Base-by-base conservation (phyloP, 2,113 vertebrate genomes). In the Saccopteryx leptura region DNA sequence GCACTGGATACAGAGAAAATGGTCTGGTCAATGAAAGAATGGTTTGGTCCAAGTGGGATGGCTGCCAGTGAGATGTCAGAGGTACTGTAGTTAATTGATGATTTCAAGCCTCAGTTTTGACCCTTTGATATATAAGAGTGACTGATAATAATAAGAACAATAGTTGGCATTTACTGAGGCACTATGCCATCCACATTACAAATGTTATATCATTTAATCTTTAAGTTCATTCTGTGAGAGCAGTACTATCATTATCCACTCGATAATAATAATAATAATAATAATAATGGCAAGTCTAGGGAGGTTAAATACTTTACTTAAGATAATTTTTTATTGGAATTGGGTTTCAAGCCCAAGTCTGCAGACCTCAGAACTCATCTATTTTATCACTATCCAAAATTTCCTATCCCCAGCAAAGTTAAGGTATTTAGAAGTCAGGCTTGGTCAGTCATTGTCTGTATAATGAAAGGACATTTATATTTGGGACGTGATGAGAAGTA, bases 301-400 rank as follows among this genome's bases (percentile, higher is more conserved):
- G 31, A 84, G 8, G 10, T 63, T 60, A 63, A n/a, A 54, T 61
- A 54, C 23, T 82, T 52, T 66, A 91, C 17, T 80, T 11, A 54
- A 89, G 12, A 84, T 78, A n/a, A 79, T 46, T 63, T 84, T 79
- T 39, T 61, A n/a, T n/a, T 86, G 24, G 50, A 96, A 86, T 23
- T 81, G 68, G 66, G 50, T 79, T 93, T 85, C 65, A 95, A 84
- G 52, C 5, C 4, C 60, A 88, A 61, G n/a, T 71, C 31, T 78
- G n/a, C 33, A 93, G 68, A 61, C 5, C 48, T 21, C 9, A 90
- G 61, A 52, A 13, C 24, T 33, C 61, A 78, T 28, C 26, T 50
- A 71, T 82, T 91, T 84, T 33, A 78, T 8, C 61, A 76, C 13
- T 91, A 24, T 18, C 3, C 26, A 68, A 23, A 69, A 13, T 88